Evolutionary conservation across 2,888 invertebrate genomes (phyloP).

Genomic region (Netelia fuscicornis): DNA sequence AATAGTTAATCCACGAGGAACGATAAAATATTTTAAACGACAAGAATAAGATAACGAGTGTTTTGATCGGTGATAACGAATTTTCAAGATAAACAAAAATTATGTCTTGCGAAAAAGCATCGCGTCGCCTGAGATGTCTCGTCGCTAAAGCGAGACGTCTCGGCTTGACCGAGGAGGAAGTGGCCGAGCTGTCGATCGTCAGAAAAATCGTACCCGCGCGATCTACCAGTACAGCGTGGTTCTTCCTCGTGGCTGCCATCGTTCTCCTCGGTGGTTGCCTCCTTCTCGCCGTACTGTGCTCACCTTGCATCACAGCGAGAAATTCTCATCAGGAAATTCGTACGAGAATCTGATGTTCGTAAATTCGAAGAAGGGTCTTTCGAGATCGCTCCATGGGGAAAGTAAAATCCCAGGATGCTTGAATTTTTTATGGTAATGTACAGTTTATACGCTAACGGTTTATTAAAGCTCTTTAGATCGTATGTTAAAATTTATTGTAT

Average conservation of each 20-base stretch:
- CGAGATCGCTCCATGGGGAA: constrained; percentile 6
- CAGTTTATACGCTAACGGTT: no score
- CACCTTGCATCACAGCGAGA: constrained; percentile 74
- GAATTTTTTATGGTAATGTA: constrained; percentile 48
- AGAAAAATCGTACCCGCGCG: constrained; percentile 75
- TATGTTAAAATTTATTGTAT: no score
- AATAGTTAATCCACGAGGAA: constrained; percentile 4
- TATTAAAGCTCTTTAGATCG: no score
- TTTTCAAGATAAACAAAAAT: constrained; percentile 42
- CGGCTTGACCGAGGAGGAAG: constrained; percentile 75
- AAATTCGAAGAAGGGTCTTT: not conserved
- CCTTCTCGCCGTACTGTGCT: constrained; percentile 75
- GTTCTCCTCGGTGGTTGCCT: constrained; percentile 74
- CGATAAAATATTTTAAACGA: not conserved
- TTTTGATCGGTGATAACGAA: constrained; percentile 27
- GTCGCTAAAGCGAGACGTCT: constrained; percentile 76
- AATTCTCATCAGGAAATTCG: constrained; percentile 67
- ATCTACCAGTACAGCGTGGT: constrained; percentile 72
- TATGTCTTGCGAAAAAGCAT: constrained; percentile 80
- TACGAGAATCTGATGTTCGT: constrained; percentile 58
- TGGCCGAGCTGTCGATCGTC: constrained; percentile 75
- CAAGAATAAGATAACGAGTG: constrained; percentile 6
- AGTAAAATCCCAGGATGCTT: constrained; percentile 24
- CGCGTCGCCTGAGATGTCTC: constrained; percentile 76
- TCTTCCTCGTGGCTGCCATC: constrained; percentile 71